Percentiles rank a stretch among this genome's conserved stretches.
phyloP scores from a whole-genome alignment of 92 coral and sea anemone genomes.

The Umimayanthus kanabou region DNA sequence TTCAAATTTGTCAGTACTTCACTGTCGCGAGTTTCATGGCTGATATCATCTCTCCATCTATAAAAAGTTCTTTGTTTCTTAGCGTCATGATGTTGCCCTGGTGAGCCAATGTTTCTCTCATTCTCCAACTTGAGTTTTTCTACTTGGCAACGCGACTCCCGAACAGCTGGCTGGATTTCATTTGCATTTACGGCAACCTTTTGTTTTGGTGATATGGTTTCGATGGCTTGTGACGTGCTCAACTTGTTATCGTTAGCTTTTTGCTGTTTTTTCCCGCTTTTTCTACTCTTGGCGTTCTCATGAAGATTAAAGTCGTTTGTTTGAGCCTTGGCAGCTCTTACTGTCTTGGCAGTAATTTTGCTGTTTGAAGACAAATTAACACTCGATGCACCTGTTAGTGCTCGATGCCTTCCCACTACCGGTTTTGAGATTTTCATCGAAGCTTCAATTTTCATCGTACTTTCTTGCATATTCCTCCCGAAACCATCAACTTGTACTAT shows the following conservation, averaged over 20 bases:
- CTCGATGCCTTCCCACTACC: conserved; percentile 45
- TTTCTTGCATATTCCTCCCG: conserved; percentile 73
- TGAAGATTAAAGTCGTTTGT: conserved; percentile 5
- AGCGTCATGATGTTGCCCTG: conserved; percentile 43
- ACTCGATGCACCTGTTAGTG: conserved; percentile 65
- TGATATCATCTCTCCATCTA: conserved; percentile 59
- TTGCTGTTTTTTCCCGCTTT: conserved; percentile 14
- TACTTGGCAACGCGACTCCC: conserved; percentile 65
- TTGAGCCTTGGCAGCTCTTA: conserved; percentile 34
- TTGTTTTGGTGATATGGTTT: conserved; percentile 26
- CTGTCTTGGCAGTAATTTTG: conserved; percentile 49
- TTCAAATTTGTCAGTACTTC: conserved; percentile 16
- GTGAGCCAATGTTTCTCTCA: conserved; percentile 37
- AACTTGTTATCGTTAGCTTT: conserved; percentile 26
- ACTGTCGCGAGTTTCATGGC: conserved; percentile 13
- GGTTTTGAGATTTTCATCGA: conserved; percentile 49
- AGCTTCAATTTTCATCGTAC: conserved; percentile 65
- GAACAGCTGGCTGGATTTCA: conserved; percentile 60
- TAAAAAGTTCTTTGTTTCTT: conserved; percentile 49
- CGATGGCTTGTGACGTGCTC: conserved; percentile 24
- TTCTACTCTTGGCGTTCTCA: neutral
- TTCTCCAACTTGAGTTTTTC: conserved; percentile 50
- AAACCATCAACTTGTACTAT: conserved; percentile 91
- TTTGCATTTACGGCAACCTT: conserved; percentile 32
- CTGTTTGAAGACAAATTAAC: conserved; percentile 21